Evolutionary conservation across 2,113 vertebrate species (phyloP).

Genomic region (Protobothrops mucrosquamatus): DNA sequence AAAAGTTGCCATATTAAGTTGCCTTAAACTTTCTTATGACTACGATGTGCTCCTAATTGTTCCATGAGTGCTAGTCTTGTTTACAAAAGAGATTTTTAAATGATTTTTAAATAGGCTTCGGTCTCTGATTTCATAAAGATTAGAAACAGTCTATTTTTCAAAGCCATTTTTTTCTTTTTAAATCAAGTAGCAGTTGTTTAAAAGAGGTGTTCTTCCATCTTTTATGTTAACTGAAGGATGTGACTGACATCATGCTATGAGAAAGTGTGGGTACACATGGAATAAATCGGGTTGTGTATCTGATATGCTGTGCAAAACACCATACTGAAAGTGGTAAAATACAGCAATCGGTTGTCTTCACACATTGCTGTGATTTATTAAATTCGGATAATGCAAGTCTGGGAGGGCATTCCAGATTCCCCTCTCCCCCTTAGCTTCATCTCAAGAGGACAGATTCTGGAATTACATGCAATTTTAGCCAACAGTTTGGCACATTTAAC

Average conservation of each 20-base stretch:
- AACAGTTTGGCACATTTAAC: constrained; percentile 57
- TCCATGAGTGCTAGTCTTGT: not conserved
- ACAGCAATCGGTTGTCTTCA: constrained; percentile 10
- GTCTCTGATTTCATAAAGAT: not conserved
- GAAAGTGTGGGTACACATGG: not conserved
- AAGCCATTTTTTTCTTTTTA: not conserved
- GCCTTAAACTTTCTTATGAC: not conserved
- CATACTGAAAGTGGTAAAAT: constrained; percentile 33
- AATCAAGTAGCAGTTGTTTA: not conserved
- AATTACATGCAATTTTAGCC: constrained; percentile 49
- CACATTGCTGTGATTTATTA: constrained; percentile 20
- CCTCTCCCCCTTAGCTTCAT: not conserved
- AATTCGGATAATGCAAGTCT: constrained; percentile 31
- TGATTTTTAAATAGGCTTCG: not conserved
- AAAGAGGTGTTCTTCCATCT: not conserved
- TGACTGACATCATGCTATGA: not conserved
- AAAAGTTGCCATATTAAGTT: not conserved
- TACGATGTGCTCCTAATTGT: not conserved
- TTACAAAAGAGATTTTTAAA: not conserved
- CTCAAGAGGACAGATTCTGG: constrained; percentile 39
- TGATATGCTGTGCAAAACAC: constrained; percentile 1
- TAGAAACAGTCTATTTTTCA: not conserved
- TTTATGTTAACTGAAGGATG: not conserved
- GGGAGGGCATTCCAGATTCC: constrained; percentile 36
- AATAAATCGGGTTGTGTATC: constrained; percentile 8